Percentiles rank a stretch among this genome's conserved stretches.
phyloP scores from a whole-genome alignment of 2,797 vertebrate genomes.

The Phylloscopus collybita region DNA sequence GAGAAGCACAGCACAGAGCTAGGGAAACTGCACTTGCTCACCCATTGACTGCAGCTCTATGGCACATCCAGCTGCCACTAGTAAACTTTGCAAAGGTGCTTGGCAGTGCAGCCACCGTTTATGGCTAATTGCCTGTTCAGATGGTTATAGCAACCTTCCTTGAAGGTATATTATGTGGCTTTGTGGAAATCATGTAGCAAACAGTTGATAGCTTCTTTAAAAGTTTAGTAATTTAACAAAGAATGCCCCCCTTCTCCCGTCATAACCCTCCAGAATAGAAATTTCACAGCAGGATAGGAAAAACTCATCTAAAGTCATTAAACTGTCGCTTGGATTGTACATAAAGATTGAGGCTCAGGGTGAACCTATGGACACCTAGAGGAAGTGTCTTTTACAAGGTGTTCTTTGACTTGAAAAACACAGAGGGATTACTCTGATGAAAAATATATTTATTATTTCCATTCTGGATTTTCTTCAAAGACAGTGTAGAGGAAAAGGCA shows the following conservation, averaged over 20 bases:
- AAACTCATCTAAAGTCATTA: background rate
- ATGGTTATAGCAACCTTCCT: background rate
- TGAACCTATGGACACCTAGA: background rate
- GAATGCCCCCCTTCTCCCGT: fast-evolving
- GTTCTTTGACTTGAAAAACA: background rate
- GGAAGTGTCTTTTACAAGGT: background rate
- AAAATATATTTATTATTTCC: background rate
- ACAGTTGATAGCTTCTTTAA: background rate
- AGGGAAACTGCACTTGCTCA: background rate
- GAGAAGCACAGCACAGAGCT: background rate
- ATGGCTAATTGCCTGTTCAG: background rate
- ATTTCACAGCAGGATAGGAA: background rate
- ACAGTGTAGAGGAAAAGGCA: background rate
- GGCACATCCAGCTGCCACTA: background rate
- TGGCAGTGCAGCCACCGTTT: background rate
- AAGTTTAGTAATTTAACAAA: background rate
- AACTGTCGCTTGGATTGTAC: background rate
- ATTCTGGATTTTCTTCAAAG: background rate
- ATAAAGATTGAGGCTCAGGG: background rate
- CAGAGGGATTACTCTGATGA: background rate
- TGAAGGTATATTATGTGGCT: background rate
- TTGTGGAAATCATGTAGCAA: background rate
- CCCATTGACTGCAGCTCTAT: background rate
- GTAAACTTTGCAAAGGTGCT: background rate
- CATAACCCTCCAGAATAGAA: background rate